Evolutionary conservation across 2,888 invertebrate genomes (phyloP).

Genomic region (Choristoneura rosaceana): DNA sequence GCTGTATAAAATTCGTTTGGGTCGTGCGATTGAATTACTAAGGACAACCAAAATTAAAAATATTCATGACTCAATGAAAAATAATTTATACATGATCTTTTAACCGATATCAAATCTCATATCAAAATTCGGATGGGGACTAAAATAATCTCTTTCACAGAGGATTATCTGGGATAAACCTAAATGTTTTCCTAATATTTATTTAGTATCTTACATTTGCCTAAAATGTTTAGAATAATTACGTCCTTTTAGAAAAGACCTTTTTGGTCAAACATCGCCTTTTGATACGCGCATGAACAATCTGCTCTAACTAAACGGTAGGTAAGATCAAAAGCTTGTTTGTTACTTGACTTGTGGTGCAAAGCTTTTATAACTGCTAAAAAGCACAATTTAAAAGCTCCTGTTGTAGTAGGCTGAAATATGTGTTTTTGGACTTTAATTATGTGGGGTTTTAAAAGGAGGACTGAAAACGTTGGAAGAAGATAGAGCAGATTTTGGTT

Average conservation of each 20-base stretch:
- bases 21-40: no score
- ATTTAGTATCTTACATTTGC: not conserved
- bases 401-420: not conserved
- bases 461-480: no score
- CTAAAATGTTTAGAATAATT: slow-evolving; percentile 3
- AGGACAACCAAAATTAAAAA: no score
- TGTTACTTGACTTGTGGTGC: not conserved
- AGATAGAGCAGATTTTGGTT: no score
- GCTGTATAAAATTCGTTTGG: no score
- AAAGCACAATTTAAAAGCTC: not conserved
- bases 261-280: slow-evolving; percentile 8
- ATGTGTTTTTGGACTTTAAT: not conserved
- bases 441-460: no score
- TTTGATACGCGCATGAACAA: slow-evolving; percentile 5
- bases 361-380: not conserved
- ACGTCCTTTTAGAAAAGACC: not conserved
- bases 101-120: no score
- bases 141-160: no score
- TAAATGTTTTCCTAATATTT: not conserved
- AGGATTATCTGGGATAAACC: no score
- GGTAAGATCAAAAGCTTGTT: slow-evolving; percentile 11
- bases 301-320: not conserved
- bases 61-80: no score
- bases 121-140: no score
- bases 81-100: no score